Evolutionary conservation across 2,113 vertebrate species (phyloP), one percentile per base, ranked within the genome.

Genomic region (Thunnus thynnus): DNA sequence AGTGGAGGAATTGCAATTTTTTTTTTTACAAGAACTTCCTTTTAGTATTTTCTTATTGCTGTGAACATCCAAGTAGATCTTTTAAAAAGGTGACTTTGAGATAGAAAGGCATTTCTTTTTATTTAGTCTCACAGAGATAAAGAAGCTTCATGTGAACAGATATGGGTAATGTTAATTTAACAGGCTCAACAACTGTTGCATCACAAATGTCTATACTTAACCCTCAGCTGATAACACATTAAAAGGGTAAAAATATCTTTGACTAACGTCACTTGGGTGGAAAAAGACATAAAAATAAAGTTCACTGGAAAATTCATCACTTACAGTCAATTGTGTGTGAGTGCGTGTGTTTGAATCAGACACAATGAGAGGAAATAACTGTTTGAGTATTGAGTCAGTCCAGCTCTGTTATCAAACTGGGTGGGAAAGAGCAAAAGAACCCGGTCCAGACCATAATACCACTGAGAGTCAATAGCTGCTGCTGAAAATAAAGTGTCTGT

Each of bases 361-460:
- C 47, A 90, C 84, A 92, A 86, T 83, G 58, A 74, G n/a, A 90
- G 90, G 89, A 93, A 93, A 88, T 82, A 85, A 86, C 82, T 47
- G 78, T 84, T 70, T 50, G 58, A 84, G 41, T 72, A 77, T 48
- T 80, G 75, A 84, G 69, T 83, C 85, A 83, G 62, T 17, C 47
- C 46, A 74, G 58, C 48, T 48, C 57, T 82, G 56, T 80, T 77
- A 79, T 81, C 82, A 74, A 32, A 68, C 51, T 64, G 27, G 55
- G 17, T 77, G 71, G 62, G 67, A 86, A 83, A 46, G n/a, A 76
- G 18, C 54, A 52, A 36, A 46, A 72, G 67, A 64, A 47, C 17
- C 27, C 13, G 22, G 22, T 27, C 58, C 27, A 72, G 18, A 46
- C n/a, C 16, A 22, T 20, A 27, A 72, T 30, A 83, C 50, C 46